Evolutionary conservation across 1,140 invertebrate species (phyloP).

Genomic region (Trinorchestia longiramus): DNA sequence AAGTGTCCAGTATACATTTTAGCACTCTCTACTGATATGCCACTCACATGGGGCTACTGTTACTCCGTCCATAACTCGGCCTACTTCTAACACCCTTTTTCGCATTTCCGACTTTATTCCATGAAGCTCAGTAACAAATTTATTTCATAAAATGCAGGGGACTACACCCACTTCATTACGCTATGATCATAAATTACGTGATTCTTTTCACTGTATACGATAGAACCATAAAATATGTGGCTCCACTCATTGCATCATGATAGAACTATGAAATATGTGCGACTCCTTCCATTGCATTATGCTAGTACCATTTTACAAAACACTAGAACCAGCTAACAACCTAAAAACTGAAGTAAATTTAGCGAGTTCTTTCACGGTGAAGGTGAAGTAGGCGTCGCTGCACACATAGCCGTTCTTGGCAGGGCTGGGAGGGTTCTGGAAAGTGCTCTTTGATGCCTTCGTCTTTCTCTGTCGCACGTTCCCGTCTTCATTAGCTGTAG

Average conservation of each 20-base stretch:
- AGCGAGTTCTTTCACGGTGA: slow-evolving; percentile 26
- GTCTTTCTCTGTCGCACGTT: background rate
- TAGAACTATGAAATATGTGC: background rate
- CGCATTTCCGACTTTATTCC: background rate
- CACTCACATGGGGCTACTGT: background rate
- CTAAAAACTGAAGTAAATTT: slow-evolving; percentile 42
- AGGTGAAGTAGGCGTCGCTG: background rate
- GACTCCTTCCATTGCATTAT: too few relatives aligned
- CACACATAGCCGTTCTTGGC: slow-evolving; percentile 1
- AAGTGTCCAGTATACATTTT: background rate
- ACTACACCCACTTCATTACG: background rate
- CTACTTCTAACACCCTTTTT: background rate
- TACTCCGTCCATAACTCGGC: background rate
- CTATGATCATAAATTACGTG: too few relatives aligned
- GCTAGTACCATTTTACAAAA: too few relatives aligned
- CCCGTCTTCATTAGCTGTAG: background rate
- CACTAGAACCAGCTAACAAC: background rate
- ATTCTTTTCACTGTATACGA: background rate
- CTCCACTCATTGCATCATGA: background rate
- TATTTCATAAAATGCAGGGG: background rate
- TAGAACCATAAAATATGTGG: background rate
- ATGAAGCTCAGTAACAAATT: background rate
- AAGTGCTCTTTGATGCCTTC: background rate
- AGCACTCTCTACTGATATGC: background rate
- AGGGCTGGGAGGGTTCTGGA: background rate